Evolutionary conservation across 2,888 invertebrate species (phyloP).

Genomic region (Torymus aiolomorphi): DNA sequence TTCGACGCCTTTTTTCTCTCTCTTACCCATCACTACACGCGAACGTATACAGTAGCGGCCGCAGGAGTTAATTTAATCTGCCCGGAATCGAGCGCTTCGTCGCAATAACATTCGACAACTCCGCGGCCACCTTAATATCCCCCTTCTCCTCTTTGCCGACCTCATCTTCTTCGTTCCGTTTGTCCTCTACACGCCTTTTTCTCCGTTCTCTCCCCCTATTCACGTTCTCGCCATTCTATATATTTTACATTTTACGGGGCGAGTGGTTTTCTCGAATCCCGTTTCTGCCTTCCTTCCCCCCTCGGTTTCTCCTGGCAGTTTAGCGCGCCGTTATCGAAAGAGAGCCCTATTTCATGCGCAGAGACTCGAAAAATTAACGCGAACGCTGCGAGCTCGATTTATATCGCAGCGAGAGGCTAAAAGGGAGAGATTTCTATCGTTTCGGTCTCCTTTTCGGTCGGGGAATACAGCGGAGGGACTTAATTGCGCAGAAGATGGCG

Average conservation of each 20-base stretch:
- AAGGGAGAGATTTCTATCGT: conserved; percentile 48
- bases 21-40: conserved; percentile 17
- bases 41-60: conserved; percentile 55
- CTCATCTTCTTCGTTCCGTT: background rate
- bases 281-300: too few species aligned
- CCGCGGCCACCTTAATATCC: conserved; percentile 11
- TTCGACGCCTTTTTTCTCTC: background rate
- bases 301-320: background rate
- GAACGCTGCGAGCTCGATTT: conserved; percentile 24
- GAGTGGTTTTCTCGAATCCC: background rate
- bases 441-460: conserved; percentile 20
- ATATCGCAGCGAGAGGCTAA: conserved; percentile 16
- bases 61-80: conserved; percentile 62
- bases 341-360: background rate
- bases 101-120: conserved; percentile 26
- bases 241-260: conserved; percentile 26
- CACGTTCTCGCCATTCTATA: background rate
- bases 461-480: conserved; percentile 13
- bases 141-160: background rate
- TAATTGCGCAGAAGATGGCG: conserved; percentile 55
- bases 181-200: background rate
- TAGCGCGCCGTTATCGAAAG: conserved; percentile 10
- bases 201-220: background rate
- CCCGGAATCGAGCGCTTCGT: conserved; percentile 27
- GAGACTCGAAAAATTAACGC: conserved; percentile 38